Evolutionary conservation across 2,888 invertebrate genomes (phyloP).

Genomic region (Drosophila yooni): DNA sequence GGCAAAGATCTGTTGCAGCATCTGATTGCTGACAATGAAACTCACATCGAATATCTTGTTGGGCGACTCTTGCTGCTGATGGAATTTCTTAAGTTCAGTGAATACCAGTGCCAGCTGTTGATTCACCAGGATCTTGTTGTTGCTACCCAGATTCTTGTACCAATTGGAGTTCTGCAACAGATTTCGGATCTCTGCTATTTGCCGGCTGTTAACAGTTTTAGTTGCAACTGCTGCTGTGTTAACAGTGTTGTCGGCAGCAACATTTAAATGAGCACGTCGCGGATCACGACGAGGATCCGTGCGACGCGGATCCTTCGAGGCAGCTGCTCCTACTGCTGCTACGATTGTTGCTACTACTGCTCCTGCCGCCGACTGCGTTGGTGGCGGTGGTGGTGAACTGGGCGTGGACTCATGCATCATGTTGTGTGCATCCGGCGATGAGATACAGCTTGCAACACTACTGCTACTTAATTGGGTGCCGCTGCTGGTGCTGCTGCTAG

Average conservation of each 20-base stretch:
- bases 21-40: constrained; percentile 86
- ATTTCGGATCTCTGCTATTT: constrained; percentile 87
- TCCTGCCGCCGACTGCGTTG: neutral
- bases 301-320: constrained; percentile 42
- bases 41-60: constrained; percentile 87
- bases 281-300: constrained; percentile 68
- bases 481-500: too few relatives aligned
- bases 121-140: constrained; percentile 90
- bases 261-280: constrained; percentile 53
- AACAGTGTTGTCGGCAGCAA: neutral
- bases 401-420: constrained; percentile 45
- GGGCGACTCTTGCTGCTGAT: constrained; percentile 87
- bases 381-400: constrained; percentile 45
- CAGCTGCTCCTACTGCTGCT: neutral
- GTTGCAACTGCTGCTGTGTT: constrained; percentile 31
- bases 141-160: constrained; percentile 90
- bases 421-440: constrained; percentile 70
- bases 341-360: neutral
- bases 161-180: constrained; percentile 89
- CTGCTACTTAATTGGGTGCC: neutral
- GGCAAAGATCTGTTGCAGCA: constrained; percentile 87
- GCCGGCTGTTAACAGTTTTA: constrained; percentile 72
- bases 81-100: constrained; percentile 87
- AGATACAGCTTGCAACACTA: constrained; percentile 46
- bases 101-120: constrained; percentile 88